Conservation (phyloP, 1,140 invertebrate species). For the Belonocnema kinseyi region DNA sequence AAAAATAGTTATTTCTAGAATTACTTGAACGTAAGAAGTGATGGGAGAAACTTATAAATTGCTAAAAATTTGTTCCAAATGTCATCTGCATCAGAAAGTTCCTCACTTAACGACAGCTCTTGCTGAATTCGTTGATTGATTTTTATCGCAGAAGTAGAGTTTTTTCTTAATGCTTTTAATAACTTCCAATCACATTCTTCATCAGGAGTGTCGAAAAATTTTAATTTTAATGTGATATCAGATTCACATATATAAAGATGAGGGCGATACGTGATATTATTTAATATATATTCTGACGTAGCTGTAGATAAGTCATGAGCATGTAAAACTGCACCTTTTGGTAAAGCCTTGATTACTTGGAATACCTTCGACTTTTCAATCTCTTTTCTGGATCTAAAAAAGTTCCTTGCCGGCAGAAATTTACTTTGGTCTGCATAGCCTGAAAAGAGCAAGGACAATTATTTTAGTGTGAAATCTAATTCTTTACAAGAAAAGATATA, state of each 20-base stretch:
- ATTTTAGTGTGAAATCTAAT: too few relatives aligned
- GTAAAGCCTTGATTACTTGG: conserved; percentile 81
- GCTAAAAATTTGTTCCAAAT: too few relatives aligned
- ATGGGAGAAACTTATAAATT: too few relatives aligned
- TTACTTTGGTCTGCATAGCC: conserved; percentile 77
- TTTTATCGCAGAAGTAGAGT: conserved; percentile 39
- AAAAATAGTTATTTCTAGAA: too few relatives aligned
- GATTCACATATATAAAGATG: conserved; percentile 82
- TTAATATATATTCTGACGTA: conserved; percentile 80
- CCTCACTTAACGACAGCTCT: conserved; percentile 76
- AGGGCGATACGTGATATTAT: conserved; percentile 82
- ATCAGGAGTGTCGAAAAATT: conserved; percentile 64
- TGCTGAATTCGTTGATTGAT: conserved; percentile 53
- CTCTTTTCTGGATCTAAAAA: conserved; percentile 44
- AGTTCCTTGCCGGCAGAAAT: conserved; percentile 79
- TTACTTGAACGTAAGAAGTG: too few relatives aligned
- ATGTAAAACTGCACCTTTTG: conserved; percentile 85
- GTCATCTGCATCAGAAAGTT: too few relatives aligned
- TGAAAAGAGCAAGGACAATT: conserved; percentile 3
- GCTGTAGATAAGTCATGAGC: conserved; percentile 81
- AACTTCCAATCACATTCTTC: conserved; percentile 77
- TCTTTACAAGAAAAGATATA: too few relatives aligned
- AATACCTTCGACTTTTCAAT: conserved; percentile 83
- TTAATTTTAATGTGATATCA: conserved; percentile 45
- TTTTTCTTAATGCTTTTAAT: conserved; percentile 76